Conservation (phyloP, 2,797 vertebrate genomes). For the Sylvilagus floridanus region DNA sequence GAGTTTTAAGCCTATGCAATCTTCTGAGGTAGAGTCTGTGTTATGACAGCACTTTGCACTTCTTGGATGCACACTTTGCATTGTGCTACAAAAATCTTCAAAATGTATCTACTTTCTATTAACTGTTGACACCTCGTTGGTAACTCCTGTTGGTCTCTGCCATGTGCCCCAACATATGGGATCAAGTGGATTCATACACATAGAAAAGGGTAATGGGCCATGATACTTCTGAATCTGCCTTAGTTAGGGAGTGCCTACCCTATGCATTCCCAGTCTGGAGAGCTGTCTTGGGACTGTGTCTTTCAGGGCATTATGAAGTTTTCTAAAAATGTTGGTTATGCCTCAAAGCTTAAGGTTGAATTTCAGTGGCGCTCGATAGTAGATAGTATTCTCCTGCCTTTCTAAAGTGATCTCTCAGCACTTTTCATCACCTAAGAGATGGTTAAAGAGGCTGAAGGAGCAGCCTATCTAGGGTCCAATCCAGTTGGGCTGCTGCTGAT, state of each 20-base stretch:
- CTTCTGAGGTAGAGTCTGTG: not conserved
- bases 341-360: not conserved
- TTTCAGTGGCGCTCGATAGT: not conserved
- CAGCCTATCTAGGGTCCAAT: not conserved
- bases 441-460: not conserved
- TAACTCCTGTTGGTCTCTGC: not conserved
- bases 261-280: not conserved
- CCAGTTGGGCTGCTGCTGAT: too few species aligned
- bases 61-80: not conserved
- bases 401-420: constrained; percentile 30
- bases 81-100: not conserved
- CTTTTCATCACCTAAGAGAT: not conserved
- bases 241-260: not conserved
- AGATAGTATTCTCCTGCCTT: not conserved
- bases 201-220: not conserved
- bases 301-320: not conserved
- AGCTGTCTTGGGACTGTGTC: not conserved
- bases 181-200: not conserved
- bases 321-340: not conserved
- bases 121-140: not conserved
- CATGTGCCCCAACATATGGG: not conserved
- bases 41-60: not conserved
- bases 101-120: not conserved
- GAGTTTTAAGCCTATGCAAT: not conserved
- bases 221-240: not conserved